Evolutionary conservation across 2,113 vertebrate species (phyloP).

Genomic region (Nerophis lumbriciformis): DNA sequence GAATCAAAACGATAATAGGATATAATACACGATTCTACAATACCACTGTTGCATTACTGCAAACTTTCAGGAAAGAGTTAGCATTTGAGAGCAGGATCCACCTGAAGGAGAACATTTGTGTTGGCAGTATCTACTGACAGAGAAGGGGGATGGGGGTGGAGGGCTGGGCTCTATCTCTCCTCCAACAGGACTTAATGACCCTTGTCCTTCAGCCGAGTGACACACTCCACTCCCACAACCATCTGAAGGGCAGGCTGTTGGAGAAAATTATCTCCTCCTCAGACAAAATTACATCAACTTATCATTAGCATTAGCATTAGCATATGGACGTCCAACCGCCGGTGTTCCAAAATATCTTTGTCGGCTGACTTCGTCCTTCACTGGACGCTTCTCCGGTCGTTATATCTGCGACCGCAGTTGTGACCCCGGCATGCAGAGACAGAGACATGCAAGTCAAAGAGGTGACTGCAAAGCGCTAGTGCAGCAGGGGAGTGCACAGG

Average conservation of each 20-base stretch:
- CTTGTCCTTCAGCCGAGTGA: slow-evolving; percentile 68
- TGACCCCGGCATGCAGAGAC: too few relatives aligned
- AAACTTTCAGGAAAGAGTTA: too few relatives aligned
- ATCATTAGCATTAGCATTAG: slow-evolving; percentile 47
- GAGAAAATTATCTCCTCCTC: slow-evolving; percentile 64
- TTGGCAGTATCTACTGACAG: slow-evolving; percentile 9
- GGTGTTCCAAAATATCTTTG: too few relatives aligned
- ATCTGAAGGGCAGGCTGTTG: slow-evolving; percentile 63
- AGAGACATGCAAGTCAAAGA: too few relatives aligned
- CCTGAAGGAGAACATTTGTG: slow-evolving; percentile 29
- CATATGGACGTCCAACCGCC: slow-evolving; percentile 43
- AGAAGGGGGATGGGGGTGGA: slow-evolving; percentile 11
- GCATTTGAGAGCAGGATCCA: background rate
- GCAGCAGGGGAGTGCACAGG: too few relatives aligned
- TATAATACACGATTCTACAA: too few relatives aligned
- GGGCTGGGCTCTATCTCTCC: slow-evolving; percentile 42
- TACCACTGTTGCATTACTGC: too few relatives aligned
- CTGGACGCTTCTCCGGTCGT: too few relatives aligned
- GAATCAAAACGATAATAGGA: too few relatives aligned
- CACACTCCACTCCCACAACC: slow-evolving; percentile 68
- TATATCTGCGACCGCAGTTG: too few relatives aligned
- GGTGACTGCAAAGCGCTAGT: too few relatives aligned
- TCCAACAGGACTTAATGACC: slow-evolving; percentile 69
- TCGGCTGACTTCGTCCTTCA: too few relatives aligned
- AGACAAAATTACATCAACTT: slow-evolving; percentile 59